Base-by-base conservation (phyloP, 2,888 invertebrate genomes). In the Cotesia congregata region DNA sequence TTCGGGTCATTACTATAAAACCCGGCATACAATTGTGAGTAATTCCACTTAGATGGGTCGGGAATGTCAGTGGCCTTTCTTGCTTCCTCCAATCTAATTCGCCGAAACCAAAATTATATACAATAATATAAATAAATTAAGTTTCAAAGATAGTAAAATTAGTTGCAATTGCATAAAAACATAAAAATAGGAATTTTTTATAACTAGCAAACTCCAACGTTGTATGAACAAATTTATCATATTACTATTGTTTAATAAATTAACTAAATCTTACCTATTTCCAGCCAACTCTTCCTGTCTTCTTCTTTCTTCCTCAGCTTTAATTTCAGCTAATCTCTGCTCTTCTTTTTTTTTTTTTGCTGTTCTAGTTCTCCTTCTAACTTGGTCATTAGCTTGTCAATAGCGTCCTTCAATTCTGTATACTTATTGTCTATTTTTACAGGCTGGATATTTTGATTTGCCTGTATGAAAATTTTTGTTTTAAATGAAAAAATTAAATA, bases 1-100 rank as follows among this genome's bases (percentile, higher is more conserved):
- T 98, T 98, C 88, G 98, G 95, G 91, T 99, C 98, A 91, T 98
- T 98, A 64, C 98, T 99, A 90, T 99, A 99, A 90, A 99, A 99
- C 60, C 98, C 96, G 90, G 99, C 99, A 71, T 99, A 93, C 41
- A 99, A 91, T 87, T 99, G 98, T 0, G 98, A 98, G 90, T 99
- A 99, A 89, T 98, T 98, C 98, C 98, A 99, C 87, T 97, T 98
- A 59, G 97, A 96, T 76, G 99, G 92, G 90, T 99, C 98, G 90
- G 95, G 95, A 88, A 98, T 98, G 87, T 95, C 94, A 85, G 95
- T 95, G 80, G 93, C 94, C 86, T 94, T 92, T 84, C 94, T 92
- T 80, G 94, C 94, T 86, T 95, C 17, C 17, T 17, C 17, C 17
- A 17, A 17, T 17, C 17, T 96, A 89, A 60, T 79, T 72, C 69